phyloP scores from a whole-genome alignment of 2,797 vertebrate species.

The Miichthys miiuy region DNA sequence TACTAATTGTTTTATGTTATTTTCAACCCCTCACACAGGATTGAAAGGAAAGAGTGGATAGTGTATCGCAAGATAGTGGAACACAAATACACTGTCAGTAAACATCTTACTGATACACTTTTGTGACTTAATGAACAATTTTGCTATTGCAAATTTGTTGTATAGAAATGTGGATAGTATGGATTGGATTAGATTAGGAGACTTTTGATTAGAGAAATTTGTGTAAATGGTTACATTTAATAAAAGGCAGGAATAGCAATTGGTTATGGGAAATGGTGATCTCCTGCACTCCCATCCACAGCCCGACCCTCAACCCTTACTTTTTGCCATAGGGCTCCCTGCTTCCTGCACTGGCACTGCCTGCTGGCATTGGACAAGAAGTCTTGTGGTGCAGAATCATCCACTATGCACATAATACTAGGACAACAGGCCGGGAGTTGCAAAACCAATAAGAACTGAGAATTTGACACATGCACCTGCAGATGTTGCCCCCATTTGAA shows the following conservation, averaged over 20 bases:
- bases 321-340: neutral
- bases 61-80: no score
- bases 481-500: neutral
- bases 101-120: no score
- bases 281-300: neutral
- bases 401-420: neutral
- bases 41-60: neutral
- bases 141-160: no score
- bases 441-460: neutral
- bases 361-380: no score
- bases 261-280: neutral
- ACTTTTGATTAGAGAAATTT: no score
- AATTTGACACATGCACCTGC: neutral
- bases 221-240: neutral
- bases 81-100: no score
- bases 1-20: neutral
- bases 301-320: neutral
- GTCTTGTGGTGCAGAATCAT: neutral
- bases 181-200: no score
- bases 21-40: neutral
- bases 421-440: neutral
- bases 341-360: neutral
- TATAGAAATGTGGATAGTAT: no score
- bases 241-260: neutral
- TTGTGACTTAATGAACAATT: no score